Evolutionary conservation across 2,888 invertebrate genomes (phyloP).

Genomic region (Xanthia togata): DNA sequence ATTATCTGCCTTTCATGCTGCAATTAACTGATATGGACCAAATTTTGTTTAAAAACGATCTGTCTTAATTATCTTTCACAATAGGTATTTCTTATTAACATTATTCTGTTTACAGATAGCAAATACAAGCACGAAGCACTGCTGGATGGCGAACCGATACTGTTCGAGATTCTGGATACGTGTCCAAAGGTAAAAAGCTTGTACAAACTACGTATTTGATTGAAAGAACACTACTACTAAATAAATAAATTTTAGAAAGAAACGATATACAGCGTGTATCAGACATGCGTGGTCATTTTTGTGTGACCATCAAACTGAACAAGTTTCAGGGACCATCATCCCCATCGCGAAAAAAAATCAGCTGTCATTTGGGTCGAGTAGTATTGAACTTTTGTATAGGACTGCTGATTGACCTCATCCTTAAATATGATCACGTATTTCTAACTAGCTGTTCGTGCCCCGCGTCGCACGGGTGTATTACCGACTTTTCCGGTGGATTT

Average conservation of each 20-base stretch:
- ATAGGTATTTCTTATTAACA: neutral
- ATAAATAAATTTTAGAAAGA: neutral
- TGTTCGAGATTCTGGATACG: constrained; percentile 97
- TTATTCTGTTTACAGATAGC: constrained; percentile 92
- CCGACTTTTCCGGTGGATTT: no score
- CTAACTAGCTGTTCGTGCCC: neutral
- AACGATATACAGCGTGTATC: neutral
- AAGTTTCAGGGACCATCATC: neutral
- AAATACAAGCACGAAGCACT: constrained; percentile 97
- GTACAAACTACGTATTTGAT: neutral
- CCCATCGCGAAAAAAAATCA: neutral
- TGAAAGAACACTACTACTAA: neutral
- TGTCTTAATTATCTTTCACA: neutral
- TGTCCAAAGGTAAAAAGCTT: constrained; percentile 93
- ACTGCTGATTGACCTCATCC: neutral
- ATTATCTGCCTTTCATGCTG: neutral
- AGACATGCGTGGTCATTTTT: neutral
- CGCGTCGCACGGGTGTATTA: no score
- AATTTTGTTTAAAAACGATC: neutral
- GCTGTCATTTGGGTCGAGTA: no score
- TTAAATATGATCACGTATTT: neutral
- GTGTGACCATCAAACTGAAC: neutral
- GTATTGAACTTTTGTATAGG: no score
- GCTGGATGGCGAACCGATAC: constrained; percentile 96
- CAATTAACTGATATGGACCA: no score